phyloP scores from a whole-genome alignment of 2,888 invertebrate genomes.

The Agriopis leucophaearia region DNA sequence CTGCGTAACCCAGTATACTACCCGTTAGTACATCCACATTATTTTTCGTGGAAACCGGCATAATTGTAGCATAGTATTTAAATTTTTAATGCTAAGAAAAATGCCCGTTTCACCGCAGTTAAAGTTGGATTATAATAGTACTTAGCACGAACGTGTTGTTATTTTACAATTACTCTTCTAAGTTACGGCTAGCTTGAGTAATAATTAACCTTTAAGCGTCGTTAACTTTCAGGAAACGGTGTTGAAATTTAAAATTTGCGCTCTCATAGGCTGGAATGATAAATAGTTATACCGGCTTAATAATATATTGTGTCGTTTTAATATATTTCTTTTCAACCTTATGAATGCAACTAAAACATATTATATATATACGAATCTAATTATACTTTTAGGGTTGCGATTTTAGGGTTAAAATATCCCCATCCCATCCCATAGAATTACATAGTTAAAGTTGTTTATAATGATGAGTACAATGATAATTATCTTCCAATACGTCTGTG shows the following conservation, averaged over 20 bases:
- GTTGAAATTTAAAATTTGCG: not conserved
- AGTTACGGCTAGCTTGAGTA: slow-evolving; percentile 58
- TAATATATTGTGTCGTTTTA: no score
- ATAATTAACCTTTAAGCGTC: slow-evolving; percentile 52
- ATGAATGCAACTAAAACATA: no score
- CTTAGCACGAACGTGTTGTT: slow-evolving; percentile 63
- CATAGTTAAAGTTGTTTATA: not conserved
- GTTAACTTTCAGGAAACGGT: slow-evolving; percentile 12
- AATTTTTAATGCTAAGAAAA: slow-evolving; percentile 41
- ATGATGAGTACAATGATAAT: not conserved
- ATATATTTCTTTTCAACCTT: no score
- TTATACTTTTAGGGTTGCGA: no score
- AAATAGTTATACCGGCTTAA: not conserved
- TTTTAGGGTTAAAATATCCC: no score
- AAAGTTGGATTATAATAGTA: slow-evolving; percentile 60
- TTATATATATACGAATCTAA: no score
- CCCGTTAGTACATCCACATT: no score
- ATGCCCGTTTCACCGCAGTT: slow-evolving; percentile 53
- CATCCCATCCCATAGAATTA: no score
- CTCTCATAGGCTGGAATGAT: not conserved
- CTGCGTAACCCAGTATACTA: no score
- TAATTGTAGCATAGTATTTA: not conserved
- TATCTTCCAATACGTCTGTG: not conserved
- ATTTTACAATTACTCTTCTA: slow-evolving; percentile 71
- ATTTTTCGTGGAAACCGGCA: not conserved